Evolutionary conservation across 2,797 vertebrate genomes (phyloP).

Genomic region (Spatula clypeata): DNA sequence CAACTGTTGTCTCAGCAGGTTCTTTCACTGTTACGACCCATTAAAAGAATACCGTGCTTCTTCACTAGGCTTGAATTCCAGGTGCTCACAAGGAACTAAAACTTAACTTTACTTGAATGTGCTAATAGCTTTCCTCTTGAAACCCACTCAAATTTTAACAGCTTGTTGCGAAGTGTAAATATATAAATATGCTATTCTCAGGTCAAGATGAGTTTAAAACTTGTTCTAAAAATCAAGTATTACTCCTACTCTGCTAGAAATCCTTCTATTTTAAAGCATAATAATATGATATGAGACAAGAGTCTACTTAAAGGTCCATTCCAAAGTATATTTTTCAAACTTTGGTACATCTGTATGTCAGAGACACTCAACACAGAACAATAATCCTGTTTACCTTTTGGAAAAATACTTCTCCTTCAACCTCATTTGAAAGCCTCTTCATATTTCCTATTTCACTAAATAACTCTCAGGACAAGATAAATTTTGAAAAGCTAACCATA

Average conservation of each 20-base stretch:
- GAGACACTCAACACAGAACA: not conserved
- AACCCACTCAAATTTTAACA: not conserved
- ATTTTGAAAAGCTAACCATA: not conserved
- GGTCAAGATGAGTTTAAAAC: constrained; percentile 2
- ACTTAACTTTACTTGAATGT: not conserved
- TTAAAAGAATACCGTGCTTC: not conserved
- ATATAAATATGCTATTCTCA: not conserved
- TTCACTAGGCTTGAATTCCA: not conserved
- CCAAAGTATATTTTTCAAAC: not conserved
- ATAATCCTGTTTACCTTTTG: not conserved
- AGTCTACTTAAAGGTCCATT: not conserved
- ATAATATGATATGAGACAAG: not conserved
- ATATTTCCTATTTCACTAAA: not conserved
- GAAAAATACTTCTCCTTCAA: not conserved
- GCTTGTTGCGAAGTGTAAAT: not conserved
- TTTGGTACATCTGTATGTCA: not conserved
- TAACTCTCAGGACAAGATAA: not conserved
- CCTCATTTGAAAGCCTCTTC: not conserved
- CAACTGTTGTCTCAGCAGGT: not conserved
- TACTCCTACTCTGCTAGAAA: not conserved
- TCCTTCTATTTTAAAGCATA: not conserved
- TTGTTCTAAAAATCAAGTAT: not conserved
- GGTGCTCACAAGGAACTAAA: not conserved
- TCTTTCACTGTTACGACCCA: not conserved
- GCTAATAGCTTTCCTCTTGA: not conserved